phyloP scores from a whole-genome alignment of 2,113 vertebrate genomes.

The Panthera uncia region DNA sequence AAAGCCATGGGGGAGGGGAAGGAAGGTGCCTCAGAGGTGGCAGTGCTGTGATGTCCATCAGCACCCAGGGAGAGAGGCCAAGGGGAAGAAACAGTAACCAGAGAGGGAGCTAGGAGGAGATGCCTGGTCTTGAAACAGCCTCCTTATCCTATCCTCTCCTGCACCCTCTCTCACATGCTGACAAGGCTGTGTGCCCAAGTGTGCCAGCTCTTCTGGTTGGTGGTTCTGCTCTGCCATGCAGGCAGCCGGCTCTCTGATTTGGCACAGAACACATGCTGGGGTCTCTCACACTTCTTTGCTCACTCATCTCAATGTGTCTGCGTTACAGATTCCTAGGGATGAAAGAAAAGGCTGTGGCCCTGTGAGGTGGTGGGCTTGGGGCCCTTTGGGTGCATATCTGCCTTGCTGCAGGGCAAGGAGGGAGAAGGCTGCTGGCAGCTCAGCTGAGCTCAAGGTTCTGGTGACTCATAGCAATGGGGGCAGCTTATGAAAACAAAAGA shows the following conservation, averaged over 20 bases:
- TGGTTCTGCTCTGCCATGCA: not conserved
- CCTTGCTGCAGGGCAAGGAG: not conserved
- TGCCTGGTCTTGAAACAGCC: conserved; percentile 3
- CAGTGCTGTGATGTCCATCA: not conserved
- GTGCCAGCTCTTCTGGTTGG: conserved; percentile 51
- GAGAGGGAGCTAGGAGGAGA: conserved; percentile 12
- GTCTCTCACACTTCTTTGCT: conserved; percentile 27
- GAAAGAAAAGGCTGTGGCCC: not conserved
- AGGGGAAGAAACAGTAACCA: conserved; percentile 18
- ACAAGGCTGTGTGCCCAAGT: not conserved
- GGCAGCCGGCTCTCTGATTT: not conserved
- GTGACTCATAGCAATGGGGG: conserved; percentile 52
- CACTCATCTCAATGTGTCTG: not conserved
- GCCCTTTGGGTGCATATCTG: not conserved
- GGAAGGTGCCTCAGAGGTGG: not conserved
- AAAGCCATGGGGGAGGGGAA: not conserved
- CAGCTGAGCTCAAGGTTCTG: conserved; percentile 46
- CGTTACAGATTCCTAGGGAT: conserved; percentile 17
- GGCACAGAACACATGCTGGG: conserved; percentile 4
- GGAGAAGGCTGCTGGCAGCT: conserved; percentile 25
- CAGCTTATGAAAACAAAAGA: conserved; percentile 34
- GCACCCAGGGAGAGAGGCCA: not conserved
- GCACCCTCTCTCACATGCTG: not conserved
- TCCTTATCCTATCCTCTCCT: not conserved
- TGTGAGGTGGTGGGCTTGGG: not conserved